Percentiles rank a stretch among this genome's conserved stretches.
Conservation (phyloP, 2,113 vertebrate species). For the Cervus canadensis region DNA sequence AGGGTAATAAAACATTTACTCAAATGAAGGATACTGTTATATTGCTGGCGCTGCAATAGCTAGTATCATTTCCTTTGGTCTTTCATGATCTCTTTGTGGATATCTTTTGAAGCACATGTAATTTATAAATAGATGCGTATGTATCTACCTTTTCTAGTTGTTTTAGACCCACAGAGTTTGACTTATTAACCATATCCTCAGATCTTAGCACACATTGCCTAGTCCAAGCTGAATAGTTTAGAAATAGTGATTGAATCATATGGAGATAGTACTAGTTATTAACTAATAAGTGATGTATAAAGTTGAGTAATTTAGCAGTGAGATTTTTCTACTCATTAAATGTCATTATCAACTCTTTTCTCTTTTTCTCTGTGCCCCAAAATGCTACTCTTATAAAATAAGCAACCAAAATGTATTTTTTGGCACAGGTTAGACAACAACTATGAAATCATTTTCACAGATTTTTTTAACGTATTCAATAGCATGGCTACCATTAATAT, state of each 20-base stretch:
- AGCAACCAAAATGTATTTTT: background rate
- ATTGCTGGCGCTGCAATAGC: background rate
- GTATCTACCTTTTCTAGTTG: background rate
- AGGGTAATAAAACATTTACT: background rate
- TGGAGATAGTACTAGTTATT: background rate
- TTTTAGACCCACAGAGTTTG: background rate
- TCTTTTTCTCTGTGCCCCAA: background rate
- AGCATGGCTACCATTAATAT: background rate
- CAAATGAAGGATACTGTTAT: background rate
- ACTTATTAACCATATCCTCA: background rate
- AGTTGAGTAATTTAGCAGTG: background rate
- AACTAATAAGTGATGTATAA: background rate
- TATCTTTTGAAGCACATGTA: background rate
- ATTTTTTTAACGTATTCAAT: background rate
- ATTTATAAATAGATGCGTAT: background rate
- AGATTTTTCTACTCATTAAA: background rate
- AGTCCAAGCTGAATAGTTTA: background rate
- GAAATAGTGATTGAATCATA: background rate
- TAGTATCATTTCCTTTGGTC: background rate
- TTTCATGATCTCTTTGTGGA: background rate
- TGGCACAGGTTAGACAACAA: background rate
- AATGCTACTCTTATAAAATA: background rate
- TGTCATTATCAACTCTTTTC: background rate
- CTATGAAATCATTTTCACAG: background rate
- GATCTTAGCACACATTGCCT: rapidly evolving